phyloP scores from a whole-genome alignment of 2,113 vertebrate species.

The Taxidea taxus region DNA sequence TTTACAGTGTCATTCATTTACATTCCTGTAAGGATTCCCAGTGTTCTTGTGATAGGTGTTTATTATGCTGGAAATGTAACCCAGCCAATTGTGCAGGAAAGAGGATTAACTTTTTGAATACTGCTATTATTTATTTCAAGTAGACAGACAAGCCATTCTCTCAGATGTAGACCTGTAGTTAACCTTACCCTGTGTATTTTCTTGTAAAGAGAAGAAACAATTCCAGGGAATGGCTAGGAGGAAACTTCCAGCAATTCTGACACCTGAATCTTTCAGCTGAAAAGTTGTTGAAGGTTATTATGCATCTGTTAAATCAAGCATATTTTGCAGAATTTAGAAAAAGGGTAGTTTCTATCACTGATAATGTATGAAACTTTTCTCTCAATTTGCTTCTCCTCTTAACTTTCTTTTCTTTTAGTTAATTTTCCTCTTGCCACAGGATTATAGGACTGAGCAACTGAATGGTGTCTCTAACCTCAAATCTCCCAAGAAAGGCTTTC shows the following conservation, averaged over 20 bases:
- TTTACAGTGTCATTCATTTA: neutral
- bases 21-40: neutral
- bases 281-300: neutral
- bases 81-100: neutral
- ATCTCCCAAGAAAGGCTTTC: neutral
- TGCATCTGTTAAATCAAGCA: neutral
- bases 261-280: neutral
- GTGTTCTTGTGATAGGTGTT: neutral
- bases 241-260: neutral
- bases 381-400: neutral
- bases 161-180: neutral
- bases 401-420: neutral
- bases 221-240: slow-evolving; percentile 45
- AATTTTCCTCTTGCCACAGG: neutral
- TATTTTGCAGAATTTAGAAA: neutral
- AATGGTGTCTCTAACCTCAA: neutral
- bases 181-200: slow-evolving; percentile 43
- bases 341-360: neutral
- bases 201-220: slow-evolving; percentile 46
- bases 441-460: neutral
- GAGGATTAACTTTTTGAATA: neutral
- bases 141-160: neutral
- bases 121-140: slow-evolving; percentile 11
- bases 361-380: neutral
- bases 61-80: neutral